These are phyloP conservation scores for Drosophila varians DNA, from an alignment of 1,140 invertebrate genomes.

Conservation along the genomic window DNA sequence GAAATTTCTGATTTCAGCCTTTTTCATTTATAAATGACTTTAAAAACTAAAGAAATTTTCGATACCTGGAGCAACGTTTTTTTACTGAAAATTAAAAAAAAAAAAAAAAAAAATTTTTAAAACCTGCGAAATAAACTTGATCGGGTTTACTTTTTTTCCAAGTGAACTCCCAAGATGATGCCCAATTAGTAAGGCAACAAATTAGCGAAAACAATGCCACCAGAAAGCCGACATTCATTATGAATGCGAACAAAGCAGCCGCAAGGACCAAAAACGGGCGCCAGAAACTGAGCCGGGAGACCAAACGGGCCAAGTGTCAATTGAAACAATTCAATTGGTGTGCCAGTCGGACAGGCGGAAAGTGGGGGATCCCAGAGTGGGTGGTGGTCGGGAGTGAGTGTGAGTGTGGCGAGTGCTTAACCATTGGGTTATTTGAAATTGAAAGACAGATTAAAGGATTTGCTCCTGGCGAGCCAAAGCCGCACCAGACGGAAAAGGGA, in stretches of 20 bases:
- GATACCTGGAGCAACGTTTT: not conserved
- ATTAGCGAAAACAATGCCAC: slow-evolving; percentile 27
- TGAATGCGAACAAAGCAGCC: slow-evolving; percentile 55
- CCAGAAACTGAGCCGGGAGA: slow-evolving; percentile 28
- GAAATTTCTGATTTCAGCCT: too few species aligned
- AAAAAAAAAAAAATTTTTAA: too few species aligned
- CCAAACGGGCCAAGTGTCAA: slow-evolving; percentile 62
- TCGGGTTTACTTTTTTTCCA: not conserved
- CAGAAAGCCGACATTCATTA: slow-evolving; percentile 67
- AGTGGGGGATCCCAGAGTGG: not conserved
- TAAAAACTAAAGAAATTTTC: too few species aligned
- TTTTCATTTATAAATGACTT: too few species aligned
- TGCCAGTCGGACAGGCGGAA: slow-evolving; percentile 19
- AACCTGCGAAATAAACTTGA: too few species aligned
- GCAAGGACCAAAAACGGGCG: slow-evolving; percentile 9
- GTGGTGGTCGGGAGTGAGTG: not conserved
- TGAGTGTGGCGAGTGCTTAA: slow-evolving; percentile 51
- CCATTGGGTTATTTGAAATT: slow-evolving; percentile 62
- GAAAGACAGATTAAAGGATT: slow-evolving; percentile 73
- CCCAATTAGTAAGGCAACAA: slow-evolving; percentile 45
- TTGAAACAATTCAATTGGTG: slow-evolving; percentile 78
- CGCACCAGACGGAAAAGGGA: slow-evolving; percentile 1
- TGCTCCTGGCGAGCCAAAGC: slow-evolving; percentile 38
- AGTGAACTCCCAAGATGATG: slow-evolving; percentile 2
- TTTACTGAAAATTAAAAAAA: not conserved